These are phyloP conservation scores for Eudasyphora cyanicolor DNA, from an alignment of 2,888 invertebrate genomes.

Conservation along the genomic window DNA sequence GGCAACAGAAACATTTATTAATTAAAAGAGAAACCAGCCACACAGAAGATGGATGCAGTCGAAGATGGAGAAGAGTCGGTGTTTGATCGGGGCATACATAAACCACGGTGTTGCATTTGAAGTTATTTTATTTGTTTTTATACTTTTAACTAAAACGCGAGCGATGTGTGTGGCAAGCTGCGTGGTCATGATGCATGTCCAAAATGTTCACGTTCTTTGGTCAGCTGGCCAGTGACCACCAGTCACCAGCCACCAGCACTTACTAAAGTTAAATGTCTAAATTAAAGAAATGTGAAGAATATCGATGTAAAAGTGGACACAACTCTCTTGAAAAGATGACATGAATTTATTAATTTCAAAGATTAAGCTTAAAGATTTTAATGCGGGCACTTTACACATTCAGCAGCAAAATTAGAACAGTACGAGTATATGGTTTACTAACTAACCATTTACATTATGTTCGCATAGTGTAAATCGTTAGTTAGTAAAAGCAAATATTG, in stretches of 20 bases:
- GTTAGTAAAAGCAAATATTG: too few relatives aligned
- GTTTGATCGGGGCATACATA: background rate
- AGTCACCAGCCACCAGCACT: slow-evolving; percentile 4
- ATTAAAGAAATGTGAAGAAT: background rate
- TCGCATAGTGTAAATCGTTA: too few relatives aligned
- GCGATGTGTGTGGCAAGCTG: slow-evolving; percentile 60
- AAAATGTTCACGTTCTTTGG: slow-evolving; percentile 6
- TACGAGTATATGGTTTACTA: too few relatives aligned
- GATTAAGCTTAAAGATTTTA: too few relatives aligned
- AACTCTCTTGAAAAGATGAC: too few relatives aligned
- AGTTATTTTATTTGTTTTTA: slow-evolving; percentile 37
- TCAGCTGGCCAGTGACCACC: background rate
- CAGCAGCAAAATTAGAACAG: too few relatives aligned
- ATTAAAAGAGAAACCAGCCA: slow-evolving; percentile 60
- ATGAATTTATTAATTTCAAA: too few relatives aligned
- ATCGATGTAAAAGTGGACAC: background rate
- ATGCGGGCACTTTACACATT: too few relatives aligned
- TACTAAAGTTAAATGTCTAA: slow-evolving; percentile 28
- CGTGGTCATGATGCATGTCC: background rate
- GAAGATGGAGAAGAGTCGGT: background rate
- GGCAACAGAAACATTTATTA: slow-evolving; percentile 62
- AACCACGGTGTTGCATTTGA: slow-evolving; percentile 63
- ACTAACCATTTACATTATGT: too few relatives aligned
- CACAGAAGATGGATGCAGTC: background rate
- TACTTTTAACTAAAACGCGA: slow-evolving; percentile 39